Conservation (phyloP, 2,113 vertebrate species). For the Puntigrus tetrazona region DNA sequence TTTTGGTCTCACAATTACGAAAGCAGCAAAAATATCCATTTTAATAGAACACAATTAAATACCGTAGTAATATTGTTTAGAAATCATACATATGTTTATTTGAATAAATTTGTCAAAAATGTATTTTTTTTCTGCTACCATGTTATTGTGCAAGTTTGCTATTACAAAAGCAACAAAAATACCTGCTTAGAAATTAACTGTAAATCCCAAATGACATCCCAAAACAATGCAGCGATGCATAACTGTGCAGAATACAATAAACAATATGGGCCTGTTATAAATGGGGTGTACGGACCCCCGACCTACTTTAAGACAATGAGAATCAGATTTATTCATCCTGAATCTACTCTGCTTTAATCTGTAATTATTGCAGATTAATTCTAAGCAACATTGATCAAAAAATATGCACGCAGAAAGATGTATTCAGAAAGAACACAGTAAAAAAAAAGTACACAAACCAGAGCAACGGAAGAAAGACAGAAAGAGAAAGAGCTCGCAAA, state of each 20-base stretch:
- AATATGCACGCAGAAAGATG: not conserved
- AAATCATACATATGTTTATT: not conserved
- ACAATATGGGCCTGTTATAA: not conserved
- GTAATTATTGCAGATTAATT: slow-evolving; percentile 5
- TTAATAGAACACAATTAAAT: not conserved
- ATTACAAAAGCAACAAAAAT: not conserved
- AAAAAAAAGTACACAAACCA: slow-evolving; percentile 21
- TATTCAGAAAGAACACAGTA: not conserved
- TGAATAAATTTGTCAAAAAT: not conserved
- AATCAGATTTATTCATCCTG: slow-evolving; percentile 15
- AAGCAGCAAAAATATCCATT: not conserved
- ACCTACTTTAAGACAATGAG: slow-evolving; percentile 11
- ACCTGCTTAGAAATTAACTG: not conserved
- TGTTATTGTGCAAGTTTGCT: not conserved
- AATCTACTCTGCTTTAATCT: slow-evolving; percentile 10
- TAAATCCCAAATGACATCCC: slow-evolving; percentile 14
- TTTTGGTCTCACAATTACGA: not conserved
- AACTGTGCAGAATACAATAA: slow-evolving; percentile 19
- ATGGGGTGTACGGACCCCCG: not conserved
- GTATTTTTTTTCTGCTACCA: not conserved
- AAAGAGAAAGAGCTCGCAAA: not conserved
- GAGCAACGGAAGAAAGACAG: not conserved
- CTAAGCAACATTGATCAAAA: not conserved
- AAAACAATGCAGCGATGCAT: slow-evolving; percentile 8
- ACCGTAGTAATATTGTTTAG: not conserved